Evolutionary conservation across 2,888 invertebrate genomes (phyloP), one percentile per base, ranked within the genome.

Genomic region (Lasioglossum morio): DNA sequence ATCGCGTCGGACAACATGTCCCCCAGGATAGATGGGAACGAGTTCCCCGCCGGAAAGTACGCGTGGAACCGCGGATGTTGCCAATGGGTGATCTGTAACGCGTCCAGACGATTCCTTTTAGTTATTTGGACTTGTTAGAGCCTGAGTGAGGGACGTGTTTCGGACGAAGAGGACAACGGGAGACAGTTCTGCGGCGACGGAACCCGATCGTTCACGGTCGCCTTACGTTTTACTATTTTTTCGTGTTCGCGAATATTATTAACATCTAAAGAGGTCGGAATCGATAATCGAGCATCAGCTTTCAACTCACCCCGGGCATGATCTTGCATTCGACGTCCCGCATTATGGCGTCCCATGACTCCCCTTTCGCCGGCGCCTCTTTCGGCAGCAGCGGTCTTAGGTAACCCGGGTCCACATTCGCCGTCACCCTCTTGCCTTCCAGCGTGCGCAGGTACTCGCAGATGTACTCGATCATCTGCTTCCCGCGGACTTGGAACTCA

Each of bases 31-130:
- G 99, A 99, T 1, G 99, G 99, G 95, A 97, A 99, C 1, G 98
- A 99, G 95, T 99, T 99, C 10, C 99, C 99, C 19, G 99, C 97
- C 12, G 99, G 99, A 95, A 99, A 99, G 95, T 99, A 99, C 0
- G 99, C 99, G 95, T 99, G 99, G 95, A 99, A 99, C 81, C 98
- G 96, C 0, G 99, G 99, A 96, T 99, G 99, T 95, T 99, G 99
- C 99, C 99, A 99, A 95, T 99, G 99, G 0, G 99, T 99, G 91
- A 95, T 94, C 95, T 95, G 91, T 89, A 92, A 78, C 57, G 69
- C 43, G 10, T 27, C 12, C 30, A 16, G 40, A 69, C 30, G 23
- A 23, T n/a, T 70, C 37, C 34, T 69, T 69, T 23, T 10, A 30
- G 30, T 63, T 7, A 30, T 30, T 63, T 37, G 23, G 10, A 34